phyloP scores from a whole-genome alignment of 1,140 invertebrate genomes.

The Aradophagus sp. region DNA sequence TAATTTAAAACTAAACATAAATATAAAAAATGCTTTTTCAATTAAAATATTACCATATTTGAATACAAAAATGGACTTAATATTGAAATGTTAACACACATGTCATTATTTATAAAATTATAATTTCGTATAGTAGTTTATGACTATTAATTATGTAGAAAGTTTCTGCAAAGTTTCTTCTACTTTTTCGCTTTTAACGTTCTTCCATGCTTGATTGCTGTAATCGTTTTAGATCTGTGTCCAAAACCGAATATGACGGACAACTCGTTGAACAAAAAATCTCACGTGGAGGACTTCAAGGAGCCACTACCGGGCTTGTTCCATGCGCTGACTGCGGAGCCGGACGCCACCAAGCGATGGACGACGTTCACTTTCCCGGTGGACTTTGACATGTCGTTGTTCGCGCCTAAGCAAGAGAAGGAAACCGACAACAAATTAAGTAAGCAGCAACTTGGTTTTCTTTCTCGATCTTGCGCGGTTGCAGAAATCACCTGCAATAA shows the following conservation, averaged over 20 bases:
- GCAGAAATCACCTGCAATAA: background rate
- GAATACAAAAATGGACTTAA: too few species aligned
- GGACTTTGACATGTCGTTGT: conserved; percentile 78
- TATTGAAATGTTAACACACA: too few species aligned
- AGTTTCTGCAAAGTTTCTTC: too few species aligned
- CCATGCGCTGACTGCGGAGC: conserved; percentile 85
- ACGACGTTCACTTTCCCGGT: conserved; percentile 85
- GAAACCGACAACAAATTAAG: conserved; percentile 82
- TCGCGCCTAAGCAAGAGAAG: conserved; percentile 77
- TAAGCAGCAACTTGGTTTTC: conserved; percentile 76
- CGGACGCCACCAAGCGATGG: conserved; percentile 84
- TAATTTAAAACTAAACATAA: too few species aligned
- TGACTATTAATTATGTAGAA: too few species aligned
- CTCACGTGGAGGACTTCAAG: conserved; percentile 89
- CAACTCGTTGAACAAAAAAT: conserved; percentile 83
- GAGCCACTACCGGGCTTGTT: conserved; percentile 90
- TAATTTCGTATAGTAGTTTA: too few species aligned
- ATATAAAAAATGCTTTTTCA: too few species aligned
- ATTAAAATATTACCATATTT: too few species aligned
- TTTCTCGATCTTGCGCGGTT: background rate
- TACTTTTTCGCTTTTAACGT: too few species aligned
- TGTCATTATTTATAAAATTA: too few species aligned
- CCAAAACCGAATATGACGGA: conserved; percentile 87
- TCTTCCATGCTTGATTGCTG: too few species aligned
- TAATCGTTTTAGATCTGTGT: conserved; percentile 83